phyloP scores from a whole-genome alignment of 2,113 vertebrate genomes.

The Dasyurus viverrinus region DNA sequence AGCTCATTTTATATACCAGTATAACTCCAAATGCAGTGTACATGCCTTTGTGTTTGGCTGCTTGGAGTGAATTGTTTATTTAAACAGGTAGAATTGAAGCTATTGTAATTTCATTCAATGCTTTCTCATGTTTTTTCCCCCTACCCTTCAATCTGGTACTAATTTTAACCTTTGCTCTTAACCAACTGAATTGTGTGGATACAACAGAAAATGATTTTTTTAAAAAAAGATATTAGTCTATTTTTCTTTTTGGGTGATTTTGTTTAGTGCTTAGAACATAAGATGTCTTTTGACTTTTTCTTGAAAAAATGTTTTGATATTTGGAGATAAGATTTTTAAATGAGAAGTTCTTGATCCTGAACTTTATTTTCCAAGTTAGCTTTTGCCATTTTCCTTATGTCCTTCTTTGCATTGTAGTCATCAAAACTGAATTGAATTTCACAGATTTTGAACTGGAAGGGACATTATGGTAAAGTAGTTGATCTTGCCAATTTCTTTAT shows the following conservation, averaged over 20 bases:
- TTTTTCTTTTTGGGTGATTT: background rate
- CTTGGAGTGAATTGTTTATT: background rate
- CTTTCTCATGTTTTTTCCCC: background rate
- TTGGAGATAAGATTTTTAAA: background rate
- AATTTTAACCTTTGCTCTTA: background rate
- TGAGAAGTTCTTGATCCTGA: background rate
- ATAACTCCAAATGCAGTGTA: background rate
- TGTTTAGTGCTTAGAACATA: background rate
- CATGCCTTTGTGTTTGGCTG: background rate
- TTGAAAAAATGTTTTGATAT: background rate
- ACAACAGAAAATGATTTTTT: background rate
- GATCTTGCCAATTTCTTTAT: background rate
- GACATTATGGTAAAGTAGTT: background rate
- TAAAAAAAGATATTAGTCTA: background rate
- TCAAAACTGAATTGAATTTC: background rate
- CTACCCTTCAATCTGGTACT: background rate
- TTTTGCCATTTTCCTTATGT: background rate
- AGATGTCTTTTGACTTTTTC: background rate
- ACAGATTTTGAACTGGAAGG: background rate
- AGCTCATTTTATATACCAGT: too few relatives aligned
- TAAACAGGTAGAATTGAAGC: background rate
- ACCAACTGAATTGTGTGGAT: background rate
- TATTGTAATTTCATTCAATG: background rate
- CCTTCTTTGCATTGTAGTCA: background rate
- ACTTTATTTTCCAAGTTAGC: background rate